A percentile compares a stretch with the other conserved stretches of the same genome.
Evolutionary conservation across 2,797 vertebrate genomes (phyloP).

Genomic region (Simalia tracyae): DNA sequence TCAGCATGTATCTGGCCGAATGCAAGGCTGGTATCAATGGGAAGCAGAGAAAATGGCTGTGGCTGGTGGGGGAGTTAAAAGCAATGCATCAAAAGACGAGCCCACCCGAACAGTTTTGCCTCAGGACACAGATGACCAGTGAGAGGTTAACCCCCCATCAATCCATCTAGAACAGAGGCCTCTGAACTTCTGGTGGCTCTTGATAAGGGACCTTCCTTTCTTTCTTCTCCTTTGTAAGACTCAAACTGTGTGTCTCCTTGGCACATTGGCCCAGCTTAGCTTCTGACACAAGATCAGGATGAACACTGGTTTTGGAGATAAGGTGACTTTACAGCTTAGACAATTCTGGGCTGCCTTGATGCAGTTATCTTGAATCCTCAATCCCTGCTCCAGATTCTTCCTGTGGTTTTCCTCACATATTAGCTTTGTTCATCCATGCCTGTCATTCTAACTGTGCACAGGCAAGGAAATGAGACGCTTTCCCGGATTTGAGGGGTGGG

Average conservation of each 20-base stretch:
- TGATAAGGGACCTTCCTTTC: neutral
- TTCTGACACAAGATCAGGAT: neutral
- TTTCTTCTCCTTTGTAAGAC: neutral
- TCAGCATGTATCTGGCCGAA: slow-evolving; percentile 6
- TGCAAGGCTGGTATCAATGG: neutral
- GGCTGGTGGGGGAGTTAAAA: neutral
- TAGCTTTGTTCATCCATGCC: neutral
- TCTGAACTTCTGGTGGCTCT: neutral
- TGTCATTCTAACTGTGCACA: neutral
- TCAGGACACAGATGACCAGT: neutral
- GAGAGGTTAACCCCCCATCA: neutral
- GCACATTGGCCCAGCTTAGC: neutral
- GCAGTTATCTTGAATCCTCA: neutral
- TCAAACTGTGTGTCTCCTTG: neutral
- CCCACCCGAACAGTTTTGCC: neutral
- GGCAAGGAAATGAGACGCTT: neutral
- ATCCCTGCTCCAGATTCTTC: neutral
- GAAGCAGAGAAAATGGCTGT: neutral
- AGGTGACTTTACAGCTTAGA: neutral
- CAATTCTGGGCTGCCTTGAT: neutral
- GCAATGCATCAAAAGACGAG: slow-evolving; percentile 11
- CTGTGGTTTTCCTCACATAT: neutral
- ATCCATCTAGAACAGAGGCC: neutral
- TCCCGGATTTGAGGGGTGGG: neutral
- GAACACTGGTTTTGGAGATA: neutral